Percentiles rank a stretch among this genome's conserved stretches.
phyloP scores from a whole-genome alignment of 2,888 invertebrate species.

The Glaucopsyche alexis region DNA sequence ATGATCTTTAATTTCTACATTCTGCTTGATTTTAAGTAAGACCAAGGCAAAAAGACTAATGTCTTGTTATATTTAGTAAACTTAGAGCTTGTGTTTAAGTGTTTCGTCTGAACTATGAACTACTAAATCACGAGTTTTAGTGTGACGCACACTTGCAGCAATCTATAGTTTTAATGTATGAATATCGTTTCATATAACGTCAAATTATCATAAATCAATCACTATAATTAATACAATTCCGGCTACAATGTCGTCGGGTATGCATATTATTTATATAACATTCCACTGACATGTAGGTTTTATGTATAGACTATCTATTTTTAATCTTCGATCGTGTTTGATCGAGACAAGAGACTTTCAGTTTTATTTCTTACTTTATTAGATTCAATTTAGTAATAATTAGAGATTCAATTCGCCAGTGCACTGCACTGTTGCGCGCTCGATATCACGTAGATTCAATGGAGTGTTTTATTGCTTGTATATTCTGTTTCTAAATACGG shows the following conservation, averaged over 20 bases:
- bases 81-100: no score
- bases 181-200: constrained; percentile 1
- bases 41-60: no score
- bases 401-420: background rate
- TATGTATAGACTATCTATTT: constrained; percentile 45
- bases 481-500: background rate
- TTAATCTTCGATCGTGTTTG: constrained; percentile 37
- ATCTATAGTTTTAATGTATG: background rate
- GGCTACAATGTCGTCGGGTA: constrained; percentile 57
- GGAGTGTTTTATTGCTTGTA: background rate
- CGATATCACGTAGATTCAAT: background rate
- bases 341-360: constrained; percentile 18
- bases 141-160: background rate
- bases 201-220: constrained; percentile 22
- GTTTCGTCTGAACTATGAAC: no score
- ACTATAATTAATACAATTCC: constrained; percentile 49
- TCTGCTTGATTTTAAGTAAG: background rate
- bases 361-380: constrained; percentile 18
- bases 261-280: constrained; percentile 52
- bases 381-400: constrained; percentile 10
- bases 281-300: background rate
- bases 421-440: background rate
- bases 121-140: background rate
- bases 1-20: no score
- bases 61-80: no score